These are phyloP conservation scores for Norana najaformis DNA, from an alignment of 2,888 invertebrate genomes.

Conservation along the genomic window DNA sequence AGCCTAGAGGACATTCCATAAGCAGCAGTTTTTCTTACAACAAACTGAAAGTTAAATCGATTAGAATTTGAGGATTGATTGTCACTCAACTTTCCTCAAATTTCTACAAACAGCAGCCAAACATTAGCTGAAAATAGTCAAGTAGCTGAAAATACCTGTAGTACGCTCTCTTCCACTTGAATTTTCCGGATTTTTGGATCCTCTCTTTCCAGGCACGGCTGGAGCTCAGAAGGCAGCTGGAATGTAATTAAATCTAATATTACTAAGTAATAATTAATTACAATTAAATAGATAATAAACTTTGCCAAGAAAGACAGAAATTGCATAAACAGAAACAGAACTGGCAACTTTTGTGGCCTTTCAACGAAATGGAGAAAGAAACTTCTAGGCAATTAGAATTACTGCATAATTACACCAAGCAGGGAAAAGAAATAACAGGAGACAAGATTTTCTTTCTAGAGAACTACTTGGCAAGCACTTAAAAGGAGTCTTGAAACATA, in stretches of 20 bases:
- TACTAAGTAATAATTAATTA: not conserved
- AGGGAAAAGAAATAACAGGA: not conserved
- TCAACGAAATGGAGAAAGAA: not conserved
- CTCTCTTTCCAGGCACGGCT: constrained; percentile 24
- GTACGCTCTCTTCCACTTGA: not conserved
- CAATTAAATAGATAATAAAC: not conserved
- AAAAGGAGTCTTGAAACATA: no score
- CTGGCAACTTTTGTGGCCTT: not conserved
- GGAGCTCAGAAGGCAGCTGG: constrained; percentile 23
- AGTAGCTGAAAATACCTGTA: not conserved
- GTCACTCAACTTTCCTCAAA: no score
- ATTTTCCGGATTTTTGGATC: constrained; percentile 18
- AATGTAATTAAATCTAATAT: not conserved
- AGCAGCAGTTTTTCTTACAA: no score
- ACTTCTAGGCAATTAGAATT: not conserved
- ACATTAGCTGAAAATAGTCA: no score
- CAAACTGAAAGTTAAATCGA: no score
- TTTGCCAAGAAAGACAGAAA: not conserved
- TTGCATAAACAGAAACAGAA: not conserved
- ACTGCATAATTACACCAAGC: no score
- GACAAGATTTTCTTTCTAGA: not conserved
- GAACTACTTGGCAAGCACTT: no score
- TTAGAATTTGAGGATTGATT: no score
- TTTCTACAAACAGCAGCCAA: no score
- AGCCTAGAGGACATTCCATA: no score